Conservation (phyloP, 2,888 invertebrate species). For the Arrhopalites spinosus region DNA sequence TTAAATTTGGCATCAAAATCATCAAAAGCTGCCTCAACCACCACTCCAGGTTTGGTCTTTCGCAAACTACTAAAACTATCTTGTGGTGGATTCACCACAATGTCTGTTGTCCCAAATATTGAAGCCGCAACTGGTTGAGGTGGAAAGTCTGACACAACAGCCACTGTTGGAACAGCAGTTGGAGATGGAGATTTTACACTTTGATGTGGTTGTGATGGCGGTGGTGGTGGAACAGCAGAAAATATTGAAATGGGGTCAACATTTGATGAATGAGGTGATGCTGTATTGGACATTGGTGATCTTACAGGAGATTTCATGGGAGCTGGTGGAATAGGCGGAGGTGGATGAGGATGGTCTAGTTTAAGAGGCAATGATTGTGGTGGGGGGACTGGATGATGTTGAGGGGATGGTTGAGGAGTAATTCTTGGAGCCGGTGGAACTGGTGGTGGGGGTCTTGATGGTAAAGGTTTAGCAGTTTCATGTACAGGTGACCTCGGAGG, state of each 20-base stretch:
- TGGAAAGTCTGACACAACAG: not conserved
- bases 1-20: conserved; percentile 90
- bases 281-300: not conserved
- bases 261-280: not conserved
- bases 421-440: conserved; percentile 54
- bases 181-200: too few species aligned
- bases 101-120: conserved; percentile 23
- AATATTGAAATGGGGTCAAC: too few species aligned
- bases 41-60: not conserved
- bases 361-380: not conserved
- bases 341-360: not conserved
- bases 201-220: conserved; percentile 53
- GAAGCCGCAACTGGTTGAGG: conserved; percentile 2
- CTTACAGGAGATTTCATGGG: conserved; percentile 57
- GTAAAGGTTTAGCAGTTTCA: conserved; percentile 38
- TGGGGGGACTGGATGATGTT: conserved; percentile 13
- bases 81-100: conserved; percentile 14
- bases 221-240: too few species aligned
- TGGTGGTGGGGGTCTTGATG: conserved; percentile 50
- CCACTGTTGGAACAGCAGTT: not conserved
- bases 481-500: conserved; percentile 32
- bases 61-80: conserved; percentile 5
- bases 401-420: conserved; percentile 60
- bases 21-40: too few species aligned
- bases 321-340: conserved; percentile 56